phyloP scores from a whole-genome alignment of 2,888 invertebrate species.

The Dynastes maya region DNA sequence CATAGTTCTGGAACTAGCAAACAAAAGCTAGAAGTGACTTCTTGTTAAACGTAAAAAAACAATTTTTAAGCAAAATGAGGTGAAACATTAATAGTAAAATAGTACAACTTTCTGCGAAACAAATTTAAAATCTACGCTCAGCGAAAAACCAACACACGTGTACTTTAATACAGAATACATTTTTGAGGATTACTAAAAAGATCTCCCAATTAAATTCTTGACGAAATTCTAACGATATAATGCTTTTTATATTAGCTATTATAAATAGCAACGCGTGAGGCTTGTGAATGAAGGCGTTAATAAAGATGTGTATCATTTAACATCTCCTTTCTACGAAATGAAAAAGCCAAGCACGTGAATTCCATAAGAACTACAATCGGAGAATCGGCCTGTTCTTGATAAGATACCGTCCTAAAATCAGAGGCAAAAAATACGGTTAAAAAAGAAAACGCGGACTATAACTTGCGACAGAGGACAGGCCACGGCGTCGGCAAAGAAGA shows the following conservation, averaged over 20 bases:
- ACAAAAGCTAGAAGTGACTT: no score
- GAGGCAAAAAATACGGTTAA: background rate
- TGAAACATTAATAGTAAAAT: no score
- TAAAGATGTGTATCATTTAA: conserved; percentile 16
- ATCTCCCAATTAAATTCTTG: no score
- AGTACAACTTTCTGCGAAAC: no score
- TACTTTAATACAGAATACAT: no score
- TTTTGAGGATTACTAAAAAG: no score
- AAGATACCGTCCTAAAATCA: background rate
- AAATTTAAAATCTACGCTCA: no score
- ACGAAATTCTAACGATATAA: no score
- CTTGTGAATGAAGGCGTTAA: background rate
- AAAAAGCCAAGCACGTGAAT: conserved; percentile 1
- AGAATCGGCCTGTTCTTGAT: conserved; percentile 4
- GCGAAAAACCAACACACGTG: no score
- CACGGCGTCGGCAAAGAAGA: conserved; percentile 25
- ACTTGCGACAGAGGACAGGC: background rate
- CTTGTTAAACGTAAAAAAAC: no score
- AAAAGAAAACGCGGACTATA: conserved; percentile 1
- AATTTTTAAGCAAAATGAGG: no score
- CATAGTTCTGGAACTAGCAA: no score
- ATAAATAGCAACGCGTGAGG: background rate
- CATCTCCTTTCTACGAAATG: background rate
- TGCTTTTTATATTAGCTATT: background rate
- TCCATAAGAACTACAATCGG: background rate